Conservation (phyloP, 2,797 vertebrate species). For the Sternotherus odoratus region DNA sequence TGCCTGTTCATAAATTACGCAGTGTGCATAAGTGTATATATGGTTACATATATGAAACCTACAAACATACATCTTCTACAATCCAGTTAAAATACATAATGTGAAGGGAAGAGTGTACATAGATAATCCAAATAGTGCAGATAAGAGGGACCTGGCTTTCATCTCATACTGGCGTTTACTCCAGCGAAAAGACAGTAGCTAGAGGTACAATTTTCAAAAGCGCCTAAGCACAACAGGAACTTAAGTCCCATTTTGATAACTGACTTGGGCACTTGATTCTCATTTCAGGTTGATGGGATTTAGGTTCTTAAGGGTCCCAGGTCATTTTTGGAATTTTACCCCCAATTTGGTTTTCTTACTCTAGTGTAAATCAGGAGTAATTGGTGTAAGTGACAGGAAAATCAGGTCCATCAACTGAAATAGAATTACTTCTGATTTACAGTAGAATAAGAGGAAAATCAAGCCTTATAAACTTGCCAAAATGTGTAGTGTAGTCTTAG, state of each 20-base stretch:
- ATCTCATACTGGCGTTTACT: neutral
- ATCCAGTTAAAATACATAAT: neutral
- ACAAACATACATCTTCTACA: neutral
- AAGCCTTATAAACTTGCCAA: neutral
- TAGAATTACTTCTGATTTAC: neutral
- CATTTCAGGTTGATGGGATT: neutral
- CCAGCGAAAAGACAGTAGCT: neutral
- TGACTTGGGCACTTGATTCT: neutral
- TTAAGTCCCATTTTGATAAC: neutral
- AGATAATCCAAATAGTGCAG: neutral
- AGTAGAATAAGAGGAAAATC: rapidly evolving
- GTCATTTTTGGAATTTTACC: neutral
- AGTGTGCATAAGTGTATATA: neutral
- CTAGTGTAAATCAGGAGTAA: neutral
- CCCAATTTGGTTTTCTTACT: neutral
- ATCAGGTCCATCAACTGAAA: rapidly evolving
- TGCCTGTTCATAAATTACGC: neutral
- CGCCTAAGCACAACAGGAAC: neutral
- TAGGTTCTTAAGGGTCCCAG: too few relatives aligned
- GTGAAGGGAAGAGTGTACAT: neutral
- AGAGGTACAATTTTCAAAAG: neutral
- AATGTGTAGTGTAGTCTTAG: neutral
- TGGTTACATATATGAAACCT: neutral
- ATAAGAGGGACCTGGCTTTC: neutral
- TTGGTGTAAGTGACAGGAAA: neutral